Base-by-base conservation (phyloP, 1,140 invertebrate species). In the Andrena cerasifolii region DNA sequence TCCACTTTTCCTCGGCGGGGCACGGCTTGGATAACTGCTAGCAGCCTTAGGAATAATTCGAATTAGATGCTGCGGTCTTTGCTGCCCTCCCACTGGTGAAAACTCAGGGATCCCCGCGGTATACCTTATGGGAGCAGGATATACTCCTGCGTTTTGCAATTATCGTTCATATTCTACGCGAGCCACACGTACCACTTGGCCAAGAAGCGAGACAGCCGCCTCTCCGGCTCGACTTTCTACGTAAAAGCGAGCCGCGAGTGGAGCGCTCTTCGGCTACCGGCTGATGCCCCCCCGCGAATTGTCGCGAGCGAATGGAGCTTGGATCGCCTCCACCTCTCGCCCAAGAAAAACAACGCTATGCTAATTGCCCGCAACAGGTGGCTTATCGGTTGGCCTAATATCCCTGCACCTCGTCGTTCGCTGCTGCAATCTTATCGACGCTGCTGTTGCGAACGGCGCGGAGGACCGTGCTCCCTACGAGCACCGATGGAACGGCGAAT, bases 161-260 rank as follows among this genome's bases (percentile, higher is more conserved):
- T 63, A 75, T 33, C 26, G 54, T 66, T 75, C 40, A 65, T 65
- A 54, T 49, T 65, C 26, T 26, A 56, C 21, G 45, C 28, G 36
- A 72, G 28, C n/a, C 56, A 24, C 33, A 26, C 71, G 78, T 67
- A 43, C 63, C 53, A 79, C 72, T 79, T 79, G 72, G 65, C 31
- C 78, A 76, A 67, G 54, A 51, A 67, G 72, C 78, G 78, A 75
- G 78, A 84, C 86, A 84, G 66, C 73, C 54, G 70, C 66, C 71
- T 82, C 80, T 84, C 75, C 66, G 77, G 78, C 71, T 6, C 2
- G 78, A 82, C 84, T 87, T 87, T 87, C 85, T 85, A 87, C 79
- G 70, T 53, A 72, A 71, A 82, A 67, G n/a, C n/a, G 49, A 18
- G 24, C 49, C 4, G 8, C 31, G 6, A 18, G 21, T 14, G 49